These are phyloP conservation scores for Hirudo medicinalis DNA, from an alignment of 1,140 invertebrate genomes.

Conservation along the genomic window DNA sequence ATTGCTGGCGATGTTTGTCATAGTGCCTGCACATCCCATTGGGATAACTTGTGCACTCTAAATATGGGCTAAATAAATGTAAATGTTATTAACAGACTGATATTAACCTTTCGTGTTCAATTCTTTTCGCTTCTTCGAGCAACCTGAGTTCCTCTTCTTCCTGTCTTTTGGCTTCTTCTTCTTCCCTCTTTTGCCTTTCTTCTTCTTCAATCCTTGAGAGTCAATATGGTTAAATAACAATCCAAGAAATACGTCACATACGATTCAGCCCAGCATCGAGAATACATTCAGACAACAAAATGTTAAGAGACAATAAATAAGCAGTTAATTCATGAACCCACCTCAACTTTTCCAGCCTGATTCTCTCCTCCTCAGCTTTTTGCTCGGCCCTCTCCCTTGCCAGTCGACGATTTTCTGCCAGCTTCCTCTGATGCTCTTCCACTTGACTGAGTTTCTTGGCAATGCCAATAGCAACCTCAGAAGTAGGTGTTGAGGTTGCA, in stretches of 20 bases:
- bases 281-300: too few species aligned
- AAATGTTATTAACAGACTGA: too few species aligned
- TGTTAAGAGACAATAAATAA: not conserved
- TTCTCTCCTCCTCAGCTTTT: constrained; percentile 11
- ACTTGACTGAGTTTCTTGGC: constrained; percentile 5
- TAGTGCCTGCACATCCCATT: too few species aligned
- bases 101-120: constrained; percentile 2
- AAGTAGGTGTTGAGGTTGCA: not conserved
- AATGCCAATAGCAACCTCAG: not conserved
- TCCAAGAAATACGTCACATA: too few species aligned
- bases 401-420: constrained; percentile 12
- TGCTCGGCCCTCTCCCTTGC: constrained; percentile 12
- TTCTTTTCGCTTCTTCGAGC: not conserved
- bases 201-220: constrained; percentile 5
- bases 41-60: too few species aligned
- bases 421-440: constrained; percentile 12
- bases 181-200: not conserved
- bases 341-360: constrained; percentile 5
- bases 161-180: constrained; percentile 6
- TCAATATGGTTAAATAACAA: not conserved
- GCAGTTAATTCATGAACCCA: not conserved
- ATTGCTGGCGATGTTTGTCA: too few species aligned
- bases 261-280: too few species aligned
- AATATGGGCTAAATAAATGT: too few species aligned
- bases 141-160: constrained; percentile 11